Evolutionary conservation across 2,797 vertebrate species (phyloP).

Genomic region (Gymnopithys bicolor): DNA sequence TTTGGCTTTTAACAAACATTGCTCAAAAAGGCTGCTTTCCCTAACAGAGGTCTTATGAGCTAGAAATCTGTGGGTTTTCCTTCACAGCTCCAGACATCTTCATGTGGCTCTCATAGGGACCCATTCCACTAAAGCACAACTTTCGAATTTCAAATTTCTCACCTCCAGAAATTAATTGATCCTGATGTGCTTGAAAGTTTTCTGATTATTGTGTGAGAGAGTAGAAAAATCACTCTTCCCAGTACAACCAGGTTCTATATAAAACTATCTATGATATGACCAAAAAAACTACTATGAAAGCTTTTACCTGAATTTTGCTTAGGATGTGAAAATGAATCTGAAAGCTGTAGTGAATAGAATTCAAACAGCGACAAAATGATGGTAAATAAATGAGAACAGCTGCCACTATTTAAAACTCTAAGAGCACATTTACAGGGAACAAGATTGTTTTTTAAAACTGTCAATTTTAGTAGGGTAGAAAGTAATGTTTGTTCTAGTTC

Average conservation of each 20-base stretch:
- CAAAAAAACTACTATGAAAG: neutral
- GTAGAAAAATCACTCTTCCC: neutral
- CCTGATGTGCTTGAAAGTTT: neutral
- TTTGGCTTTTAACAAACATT: neutral
- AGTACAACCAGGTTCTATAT: neutral
- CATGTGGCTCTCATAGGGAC: neutral
- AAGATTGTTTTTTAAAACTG: constrained; percentile 46
- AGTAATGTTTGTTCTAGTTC: constrained; percentile 64
- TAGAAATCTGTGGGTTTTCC: neutral
- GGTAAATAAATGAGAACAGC: constrained; percentile 44
- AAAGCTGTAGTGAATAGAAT: constrained; percentile 19
- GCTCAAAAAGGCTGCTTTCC: neutral
- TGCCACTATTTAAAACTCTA: constrained; percentile 33
- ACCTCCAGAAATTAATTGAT: neutral
- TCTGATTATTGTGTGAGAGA: neutral
- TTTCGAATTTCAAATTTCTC: neutral
- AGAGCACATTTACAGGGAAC: constrained; percentile 28
- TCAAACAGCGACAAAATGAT: neutral
- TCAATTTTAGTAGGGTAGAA: constrained; percentile 58
- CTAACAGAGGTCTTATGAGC: neutral
- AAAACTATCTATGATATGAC: neutral
- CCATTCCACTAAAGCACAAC: neutral
- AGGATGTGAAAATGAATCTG: neutral
- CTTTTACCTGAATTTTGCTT: neutral
- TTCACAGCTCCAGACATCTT: neutral